Conservation (phyloP, 2,888 invertebrate species). For the Trichopria drosophilae region DNA sequence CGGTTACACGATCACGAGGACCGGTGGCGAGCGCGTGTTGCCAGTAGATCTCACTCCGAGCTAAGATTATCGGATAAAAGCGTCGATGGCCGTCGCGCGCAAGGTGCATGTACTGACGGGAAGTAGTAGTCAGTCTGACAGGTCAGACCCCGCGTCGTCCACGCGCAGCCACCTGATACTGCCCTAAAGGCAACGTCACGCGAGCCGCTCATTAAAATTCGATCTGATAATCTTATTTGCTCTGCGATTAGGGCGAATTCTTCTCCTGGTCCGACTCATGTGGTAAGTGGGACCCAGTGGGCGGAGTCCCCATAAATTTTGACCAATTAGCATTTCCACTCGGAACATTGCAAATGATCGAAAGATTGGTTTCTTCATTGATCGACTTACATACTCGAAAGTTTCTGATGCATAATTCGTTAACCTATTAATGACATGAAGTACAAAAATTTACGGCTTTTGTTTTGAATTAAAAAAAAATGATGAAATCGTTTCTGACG, state of each 20-base stretch:
- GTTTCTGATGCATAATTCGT: background rate
- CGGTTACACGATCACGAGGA: too few relatives aligned
- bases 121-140: slow-evolving; percentile 34
- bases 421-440: background rate
- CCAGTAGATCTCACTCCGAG: too few relatives aligned
- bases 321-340: slow-evolving; percentile 36
- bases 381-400: background rate
- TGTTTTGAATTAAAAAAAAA: too few relatives aligned
- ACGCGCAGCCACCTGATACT: slow-evolving; percentile 8
- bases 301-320: slow-evolving; percentile 37
- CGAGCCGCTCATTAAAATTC: slow-evolving; percentile 54
- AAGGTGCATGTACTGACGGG: slow-evolving; percentile 13
- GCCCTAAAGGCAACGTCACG: slow-evolving; percentile 40
- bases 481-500: too few relatives aligned
- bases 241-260: slow-evolving; percentile 48
- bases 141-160: slow-evolving; percentile 27
- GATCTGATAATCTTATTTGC: slow-evolving; percentile 56
- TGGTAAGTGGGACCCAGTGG: background rate
- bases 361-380: background rate
- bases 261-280: slow-evolving; percentile 32
- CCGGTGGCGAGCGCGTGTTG: too few relatives aligned
- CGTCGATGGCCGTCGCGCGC: too few relatives aligned
- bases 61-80: too few relatives aligned
- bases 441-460: too few relatives aligned
- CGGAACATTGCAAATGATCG: slow-evolving; percentile 18